Evolutionary conservation across 1,140 invertebrate species (phyloP).

Genomic region (Zophobas atratus): DNA sequence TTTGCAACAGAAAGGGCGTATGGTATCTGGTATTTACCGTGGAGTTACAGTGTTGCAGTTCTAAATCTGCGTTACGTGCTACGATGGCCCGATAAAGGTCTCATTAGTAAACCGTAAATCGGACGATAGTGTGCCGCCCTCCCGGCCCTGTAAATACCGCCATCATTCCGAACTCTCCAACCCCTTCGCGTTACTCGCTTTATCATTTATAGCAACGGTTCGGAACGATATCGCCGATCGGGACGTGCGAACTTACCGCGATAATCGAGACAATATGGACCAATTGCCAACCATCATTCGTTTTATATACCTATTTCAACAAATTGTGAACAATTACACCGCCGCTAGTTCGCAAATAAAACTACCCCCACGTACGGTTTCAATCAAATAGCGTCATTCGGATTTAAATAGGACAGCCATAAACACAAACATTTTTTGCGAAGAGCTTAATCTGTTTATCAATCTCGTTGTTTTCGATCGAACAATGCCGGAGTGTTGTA

Average conservation of each 20-base stretch:
- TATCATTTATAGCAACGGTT: slow-evolving; percentile 39
- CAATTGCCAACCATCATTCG: slow-evolving; percentile 33
- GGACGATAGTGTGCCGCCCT: slow-evolving; percentile 61
- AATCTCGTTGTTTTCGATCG: slow-evolving; percentile 17
- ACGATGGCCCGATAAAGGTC: slow-evolving; percentile 65
- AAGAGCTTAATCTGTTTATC: slow-evolving; percentile 19
- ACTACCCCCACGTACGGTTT: slow-evolving; percentile 8
- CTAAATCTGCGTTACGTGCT: slow-evolving; percentile 67
- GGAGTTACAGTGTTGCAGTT: slow-evolving; percentile 63
- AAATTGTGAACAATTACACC: slow-evolving; percentile 28
- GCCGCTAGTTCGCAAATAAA: slow-evolving; percentile 6
- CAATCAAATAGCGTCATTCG: background rate
- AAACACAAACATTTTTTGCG: slow-evolving; percentile 9
- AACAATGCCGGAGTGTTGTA: slow-evolving; percentile 35
- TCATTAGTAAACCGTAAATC: slow-evolving; percentile 68
- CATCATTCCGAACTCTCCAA: slow-evolving; percentile 54
- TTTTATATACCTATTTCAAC: slow-evolving; percentile 34
- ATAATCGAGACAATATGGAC: slow-evolving; percentile 42
- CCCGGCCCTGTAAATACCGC: slow-evolving; percentile 63
- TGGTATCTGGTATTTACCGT: slow-evolving; percentile 60
- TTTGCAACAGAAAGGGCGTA: slow-evolving; percentile 46
- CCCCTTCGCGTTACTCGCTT: slow-evolving; percentile 41
- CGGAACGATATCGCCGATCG: slow-evolving; percentile 35
- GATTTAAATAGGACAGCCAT: background rate
- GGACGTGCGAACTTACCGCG: slow-evolving; percentile 36